A percentile compares a stretch with the other conserved stretches of the same genome.
These are phyloP conservation scores for Cecidostiba fungosa DNA, from an alignment of 2,888 invertebrate species.

Conservation along the genomic window DNA sequence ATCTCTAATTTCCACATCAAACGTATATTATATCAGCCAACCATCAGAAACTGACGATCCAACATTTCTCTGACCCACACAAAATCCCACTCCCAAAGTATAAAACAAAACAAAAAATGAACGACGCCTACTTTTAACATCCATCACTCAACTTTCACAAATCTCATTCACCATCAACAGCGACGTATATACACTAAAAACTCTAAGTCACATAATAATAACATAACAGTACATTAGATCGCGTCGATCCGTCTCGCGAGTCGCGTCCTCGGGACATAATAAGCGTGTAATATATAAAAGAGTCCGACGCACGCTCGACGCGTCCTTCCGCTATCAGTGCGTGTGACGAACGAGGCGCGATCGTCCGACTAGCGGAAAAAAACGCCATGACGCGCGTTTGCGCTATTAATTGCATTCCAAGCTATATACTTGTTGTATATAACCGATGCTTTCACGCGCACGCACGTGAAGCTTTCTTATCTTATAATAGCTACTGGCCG, in stretches of 20 bases:
- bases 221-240: not conserved
- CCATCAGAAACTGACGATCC: too few species aligned
- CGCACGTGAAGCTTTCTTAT: not conserved
- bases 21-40: not conserved
- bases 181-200: not conserved
- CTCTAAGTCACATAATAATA: too few species aligned
- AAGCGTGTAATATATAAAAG: not conserved
- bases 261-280: not conserved
- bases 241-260: not conserved
- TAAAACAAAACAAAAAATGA: too few species aligned
- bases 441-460: not conserved
- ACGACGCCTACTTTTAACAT: too few species aligned
- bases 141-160: not conserved
- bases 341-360: conserved; percentile 49
- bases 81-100: not conserved
- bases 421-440: too few species aligned
- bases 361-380: conserved; percentile 68
- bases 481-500: not conserved
- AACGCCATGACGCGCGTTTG: conserved; percentile 67
- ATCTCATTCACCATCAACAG: not conserved
- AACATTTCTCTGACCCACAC: not conserved
- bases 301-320: not conserved
- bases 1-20: too few species aligned
- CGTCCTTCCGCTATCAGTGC: conserved; percentile 57
- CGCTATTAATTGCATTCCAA: conserved; percentile 55